Conservation (phyloP, 2,888 invertebrate species). For the Pediacus dermestoides region DNA sequence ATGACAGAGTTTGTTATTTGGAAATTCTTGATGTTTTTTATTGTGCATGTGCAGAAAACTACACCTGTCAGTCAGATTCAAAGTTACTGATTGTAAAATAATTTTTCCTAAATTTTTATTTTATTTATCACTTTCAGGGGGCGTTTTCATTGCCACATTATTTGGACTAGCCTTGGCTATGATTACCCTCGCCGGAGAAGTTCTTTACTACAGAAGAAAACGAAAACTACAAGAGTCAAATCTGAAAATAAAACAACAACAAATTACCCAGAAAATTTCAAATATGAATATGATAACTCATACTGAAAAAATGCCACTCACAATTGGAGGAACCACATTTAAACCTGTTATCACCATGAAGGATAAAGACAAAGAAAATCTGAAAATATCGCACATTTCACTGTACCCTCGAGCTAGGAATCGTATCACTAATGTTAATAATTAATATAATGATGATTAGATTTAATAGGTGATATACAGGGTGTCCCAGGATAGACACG, state of each 20-base stretch:
- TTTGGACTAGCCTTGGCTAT: slow-evolving; percentile 82
- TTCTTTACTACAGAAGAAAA: slow-evolving; percentile 69
- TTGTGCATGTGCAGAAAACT: too few species aligned
- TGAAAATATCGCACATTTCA: slow-evolving; percentile 35
- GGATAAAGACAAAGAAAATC: slow-evolving; percentile 27
- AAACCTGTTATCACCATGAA: slow-evolving; percentile 32
- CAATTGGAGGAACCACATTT: slow-evolving; percentile 38
- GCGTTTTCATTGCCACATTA: slow-evolving; percentile 86
- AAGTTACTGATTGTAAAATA: slow-evolving; percentile 7
- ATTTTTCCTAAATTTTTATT: slow-evolving; percentile 8
- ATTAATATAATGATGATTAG: too few species aligned
- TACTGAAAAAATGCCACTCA: slow-evolving; percentile 24
- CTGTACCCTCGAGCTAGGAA: slow-evolving; percentile 42
- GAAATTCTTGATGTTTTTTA: too few species aligned
- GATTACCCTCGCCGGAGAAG: slow-evolving; percentile 77
- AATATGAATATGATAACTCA: slow-evolving; percentile 24
- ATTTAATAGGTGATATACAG: too few species aligned
- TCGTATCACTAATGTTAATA: slow-evolving; percentile 29
- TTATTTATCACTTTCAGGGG: slow-evolving; percentile 55
- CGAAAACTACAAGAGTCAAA: slow-evolving; percentile 46
- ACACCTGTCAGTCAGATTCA: too few species aligned
- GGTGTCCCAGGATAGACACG: too few species aligned
- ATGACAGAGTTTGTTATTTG: too few species aligned
- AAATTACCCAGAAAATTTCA: too few species aligned
- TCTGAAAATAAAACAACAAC: slow-evolving; percentile 14